Evolutionary conservation across 2,888 invertebrate genomes (phyloP).

Genomic region (Drosophila robusta): DNA sequence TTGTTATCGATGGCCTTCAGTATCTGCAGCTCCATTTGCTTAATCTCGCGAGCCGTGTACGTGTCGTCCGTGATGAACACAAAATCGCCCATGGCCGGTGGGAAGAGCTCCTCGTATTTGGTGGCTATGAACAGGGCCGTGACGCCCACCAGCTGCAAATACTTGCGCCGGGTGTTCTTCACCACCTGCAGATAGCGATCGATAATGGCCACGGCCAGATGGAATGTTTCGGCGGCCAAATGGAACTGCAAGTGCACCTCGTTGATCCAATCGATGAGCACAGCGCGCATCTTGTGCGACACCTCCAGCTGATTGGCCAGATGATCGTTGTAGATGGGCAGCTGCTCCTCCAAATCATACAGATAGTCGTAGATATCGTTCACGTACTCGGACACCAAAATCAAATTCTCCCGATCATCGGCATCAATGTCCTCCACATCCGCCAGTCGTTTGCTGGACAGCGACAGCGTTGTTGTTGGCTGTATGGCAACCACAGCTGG

Average conservation of each 20-base stretch:
- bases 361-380: constrained; percentile 96
- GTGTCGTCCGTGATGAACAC: constrained; percentile 96
- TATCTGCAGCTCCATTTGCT: constrained; percentile 93
- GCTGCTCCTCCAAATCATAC: constrained; percentile 89
- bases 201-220: constrained; percentile 93
- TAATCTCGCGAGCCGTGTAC: constrained; percentile 91
- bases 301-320: constrained; percentile 89
- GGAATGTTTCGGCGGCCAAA: constrained; percentile 94
- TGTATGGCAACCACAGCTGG: background rate
- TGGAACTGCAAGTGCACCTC: constrained; percentile 96
- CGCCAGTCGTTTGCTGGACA: constrained; percentile 69
- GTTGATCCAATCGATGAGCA: constrained; percentile 97
- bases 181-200: constrained; percentile 92
- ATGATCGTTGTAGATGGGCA: constrained; percentile 88
- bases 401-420: constrained; percentile 90
- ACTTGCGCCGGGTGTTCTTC: constrained; percentile 88
- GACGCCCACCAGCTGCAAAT: constrained; percentile 95
- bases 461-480: constrained; percentile 28
- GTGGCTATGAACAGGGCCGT: constrained; percentile 95
- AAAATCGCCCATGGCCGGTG: constrained; percentile 95
- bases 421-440: constrained; percentile 91
- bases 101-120: constrained; percentile 97
- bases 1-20: constrained; percentile 91
- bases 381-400: constrained; percentile 93
- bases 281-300: constrained; percentile 93